These are phyloP conservation scores for Hymenopus coronatus DNA, from an alignment of 2,888 invertebrate species.

Conservation along the genomic window DNA sequence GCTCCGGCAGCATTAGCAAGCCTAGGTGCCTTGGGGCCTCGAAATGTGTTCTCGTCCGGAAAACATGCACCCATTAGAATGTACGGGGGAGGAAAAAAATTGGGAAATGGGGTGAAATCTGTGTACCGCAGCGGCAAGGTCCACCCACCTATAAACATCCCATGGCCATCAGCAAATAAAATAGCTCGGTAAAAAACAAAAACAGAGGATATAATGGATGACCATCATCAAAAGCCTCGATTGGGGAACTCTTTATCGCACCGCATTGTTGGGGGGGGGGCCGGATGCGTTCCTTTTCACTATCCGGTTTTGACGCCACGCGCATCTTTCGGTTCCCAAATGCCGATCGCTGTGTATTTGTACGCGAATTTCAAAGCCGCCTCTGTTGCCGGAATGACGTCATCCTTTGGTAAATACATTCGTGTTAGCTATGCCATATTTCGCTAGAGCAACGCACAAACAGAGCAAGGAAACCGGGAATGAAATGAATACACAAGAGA, in stretches of 20 bases:
- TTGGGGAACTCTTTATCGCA: not conserved
- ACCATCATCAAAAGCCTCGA: not conserved
- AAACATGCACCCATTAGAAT: conserved; percentile 16
- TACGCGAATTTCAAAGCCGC: not conserved
- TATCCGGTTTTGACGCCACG: not conserved
- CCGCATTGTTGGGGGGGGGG: not conserved
- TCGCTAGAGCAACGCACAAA: no score
- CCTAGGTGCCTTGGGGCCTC: conserved; percentile 3
- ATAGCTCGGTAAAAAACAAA: not conserved
- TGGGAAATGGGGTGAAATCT: conserved; percentile 8
- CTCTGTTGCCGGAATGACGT: not conserved
- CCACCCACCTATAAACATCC: conserved; percentile 14
- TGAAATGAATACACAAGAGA: no score
- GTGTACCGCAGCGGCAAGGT: not conserved
- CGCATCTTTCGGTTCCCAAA: not conserved
- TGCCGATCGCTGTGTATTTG: not conserved
- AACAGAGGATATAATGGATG: not conserved
- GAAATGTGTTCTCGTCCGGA: conserved; percentile 16
- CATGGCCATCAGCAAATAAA: conserved; percentile 15
- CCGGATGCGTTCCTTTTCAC: not conserved
- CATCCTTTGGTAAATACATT: not conserved
- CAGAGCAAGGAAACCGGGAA: no score
- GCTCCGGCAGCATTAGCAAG: conserved; percentile 5
- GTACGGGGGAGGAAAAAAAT: not conserved
- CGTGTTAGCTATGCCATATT: not conserved